Percentiles rank a stretch among this genome's conserved stretches.
These are phyloP conservation scores for Chloroceryle inda DNA, from an alignment of 2,797 vertebrate species.

Conservation along the genomic window DNA sequence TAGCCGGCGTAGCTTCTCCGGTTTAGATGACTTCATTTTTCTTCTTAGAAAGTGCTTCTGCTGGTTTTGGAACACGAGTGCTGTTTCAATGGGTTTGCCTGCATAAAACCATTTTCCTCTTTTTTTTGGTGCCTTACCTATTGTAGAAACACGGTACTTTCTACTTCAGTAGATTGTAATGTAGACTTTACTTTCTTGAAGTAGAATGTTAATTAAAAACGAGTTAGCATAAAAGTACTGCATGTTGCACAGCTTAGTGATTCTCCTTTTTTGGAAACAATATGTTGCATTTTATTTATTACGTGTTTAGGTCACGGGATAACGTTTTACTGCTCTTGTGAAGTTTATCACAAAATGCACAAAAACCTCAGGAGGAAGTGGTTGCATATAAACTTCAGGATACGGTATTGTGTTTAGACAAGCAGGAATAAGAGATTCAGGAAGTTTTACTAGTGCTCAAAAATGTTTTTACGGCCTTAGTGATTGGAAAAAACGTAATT, in stretches of 20 bases:
- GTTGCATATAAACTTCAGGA: neutral
- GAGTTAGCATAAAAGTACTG: neutral
- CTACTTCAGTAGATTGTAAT: neutral
- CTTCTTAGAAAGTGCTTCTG: neutral
- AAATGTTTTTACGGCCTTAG: neutral
- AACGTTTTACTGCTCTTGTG: neutral
- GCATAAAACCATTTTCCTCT: neutral
- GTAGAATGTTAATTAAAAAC: neutral
- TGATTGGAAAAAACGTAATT: neutral
- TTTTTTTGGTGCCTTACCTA: neutral
- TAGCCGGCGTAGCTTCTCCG: neutral
- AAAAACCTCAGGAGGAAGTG: neutral
- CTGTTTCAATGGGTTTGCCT: neutral
- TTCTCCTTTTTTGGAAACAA: neutral
- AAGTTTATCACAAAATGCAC: constrained; percentile 20
- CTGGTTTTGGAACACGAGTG: neutral
- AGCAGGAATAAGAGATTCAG: neutral
- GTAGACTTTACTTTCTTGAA: neutral
- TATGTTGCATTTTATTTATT: neutral
- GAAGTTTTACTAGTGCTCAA: neutral
- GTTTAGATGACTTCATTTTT: neutral
- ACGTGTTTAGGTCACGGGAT: neutral
- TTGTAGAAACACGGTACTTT: neutral
- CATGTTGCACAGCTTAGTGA: neutral
- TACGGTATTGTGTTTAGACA: neutral